Base-by-base conservation (phyloP, 2,797 vertebrate species). In the Sebastes taczanowskii region DNA sequence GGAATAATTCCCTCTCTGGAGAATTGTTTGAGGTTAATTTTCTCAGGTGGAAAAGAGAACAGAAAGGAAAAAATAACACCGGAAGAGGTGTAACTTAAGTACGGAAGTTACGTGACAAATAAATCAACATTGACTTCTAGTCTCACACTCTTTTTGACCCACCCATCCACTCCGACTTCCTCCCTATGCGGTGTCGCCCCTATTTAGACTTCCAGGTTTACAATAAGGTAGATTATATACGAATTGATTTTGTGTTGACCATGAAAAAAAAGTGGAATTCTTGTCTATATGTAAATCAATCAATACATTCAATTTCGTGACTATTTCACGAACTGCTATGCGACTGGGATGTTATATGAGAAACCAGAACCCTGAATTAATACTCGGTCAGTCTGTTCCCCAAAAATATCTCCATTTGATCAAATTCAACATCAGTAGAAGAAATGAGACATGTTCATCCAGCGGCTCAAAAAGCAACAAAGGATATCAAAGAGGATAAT, bases 331-430 rank as follows among this genome's bases (percentile, higher is more conserved):
- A 46, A 46, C 42, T 46, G 42, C 42, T 46, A 7, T 7, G 0
- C 16, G 6, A 46, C 42, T 46, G 42, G 42, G 42, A 0, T 46
- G 14, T 0, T 18, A 46, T 46, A 7, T 46, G 42, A 46, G 0
- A 18, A 46, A 46, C 0, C 42, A 46, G 42, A 18, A 46, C 42
- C 16, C 14, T 46, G 32, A 38, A 23, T 11, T 7, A 11, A 63
- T 62, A 8, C 14, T 46, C 42, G 1, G 14, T 18, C 42, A 46
- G 14, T 29, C 53, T 55, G 9, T 0, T 11, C 34, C 34, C 34
- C 2, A 35, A 29, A 32, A 32, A 32, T 23, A 55, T 34, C 9
- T 35, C 11, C 5, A 5, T 65, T 4, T 13, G 23, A 8, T 38
- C 42, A 46, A 49, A 49, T 49, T n/a, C 49, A 52, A 52, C 49